phyloP scores from a whole-genome alignment of 2,888 invertebrate genomes.

The Sipha maydis region DNA sequence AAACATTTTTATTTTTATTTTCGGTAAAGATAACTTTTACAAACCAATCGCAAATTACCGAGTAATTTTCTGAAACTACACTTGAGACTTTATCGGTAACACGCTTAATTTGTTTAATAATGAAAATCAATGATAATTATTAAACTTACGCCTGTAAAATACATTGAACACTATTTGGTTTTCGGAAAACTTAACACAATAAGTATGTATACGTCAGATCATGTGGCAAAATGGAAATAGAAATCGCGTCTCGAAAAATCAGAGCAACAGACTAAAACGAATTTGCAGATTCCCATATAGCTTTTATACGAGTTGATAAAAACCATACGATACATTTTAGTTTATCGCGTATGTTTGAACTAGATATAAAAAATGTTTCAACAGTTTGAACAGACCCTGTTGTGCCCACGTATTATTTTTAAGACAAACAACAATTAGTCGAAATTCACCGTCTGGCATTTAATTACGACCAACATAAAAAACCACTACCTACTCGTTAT shows the following conservation, averaged over 20 bases:
- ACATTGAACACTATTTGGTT: background rate
- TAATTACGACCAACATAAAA: slow-evolving; percentile 34
- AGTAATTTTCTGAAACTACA: background rate
- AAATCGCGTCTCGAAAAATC: background rate
- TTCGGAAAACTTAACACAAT: background rate
- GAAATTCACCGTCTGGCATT: slow-evolving; percentile 42
- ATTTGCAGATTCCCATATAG: background rate
- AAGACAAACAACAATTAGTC: slow-evolving; percentile 45
- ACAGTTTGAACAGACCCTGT: slow-evolving; percentile 2
- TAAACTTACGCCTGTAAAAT: background rate
- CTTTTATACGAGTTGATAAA: background rate
- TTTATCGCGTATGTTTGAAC: background rate
- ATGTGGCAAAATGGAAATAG: background rate
- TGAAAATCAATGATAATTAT: background rate
- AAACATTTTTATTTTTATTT: background rate
- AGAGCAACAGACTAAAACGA: background rate
- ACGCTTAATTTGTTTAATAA: background rate
- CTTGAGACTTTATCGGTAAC: background rate
- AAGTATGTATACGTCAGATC: background rate
- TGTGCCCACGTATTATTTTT: slow-evolving; percentile 18
- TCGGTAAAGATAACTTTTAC: background rate
- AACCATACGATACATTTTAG: background rate
- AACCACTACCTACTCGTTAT: slow-evolving; percentile 10
- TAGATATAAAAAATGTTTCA: background rate
- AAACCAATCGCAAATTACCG: background rate